A percentile compares a stretch with the other conserved stretches of the same genome.
These are phyloP conservation scores for Lasioglossum baleicum DNA, from an alignment of 1,140 invertebrate genomes.

Conservation along the genomic window DNA sequence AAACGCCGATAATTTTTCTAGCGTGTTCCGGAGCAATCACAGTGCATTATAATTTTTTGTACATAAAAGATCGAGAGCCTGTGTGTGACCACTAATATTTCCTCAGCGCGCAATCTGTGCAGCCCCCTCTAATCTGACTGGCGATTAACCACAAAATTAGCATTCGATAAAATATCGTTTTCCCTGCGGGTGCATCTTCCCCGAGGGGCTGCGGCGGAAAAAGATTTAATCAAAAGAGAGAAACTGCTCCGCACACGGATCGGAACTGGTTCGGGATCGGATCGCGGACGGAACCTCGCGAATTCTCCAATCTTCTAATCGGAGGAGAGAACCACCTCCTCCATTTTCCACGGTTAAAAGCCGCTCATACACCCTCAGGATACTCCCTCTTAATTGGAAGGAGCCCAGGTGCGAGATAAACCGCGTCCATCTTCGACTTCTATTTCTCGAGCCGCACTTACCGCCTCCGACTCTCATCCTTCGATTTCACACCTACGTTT, in stretches of 20 bases:
- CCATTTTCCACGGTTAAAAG: conserved; percentile 16
- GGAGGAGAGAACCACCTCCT: conserved; percentile 7
- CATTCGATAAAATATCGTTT: conserved; percentile 11
- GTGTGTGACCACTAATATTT: not conserved
- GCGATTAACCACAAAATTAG: conserved; percentile 15
- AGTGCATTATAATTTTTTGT: conserved; percentile 30
- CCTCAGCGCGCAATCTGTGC: not conserved
- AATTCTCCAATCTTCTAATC: conserved; percentile 24
- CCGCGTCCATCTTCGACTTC: conserved; percentile 44
- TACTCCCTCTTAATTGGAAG: conserved; percentile 52
- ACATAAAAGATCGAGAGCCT: conserved; percentile 18
- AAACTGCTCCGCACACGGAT: not conserved
- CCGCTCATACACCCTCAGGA: conserved; percentile 3
- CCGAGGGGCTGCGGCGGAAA: not conserved
- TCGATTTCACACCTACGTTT: conserved; percentile 54
- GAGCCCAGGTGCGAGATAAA: conserved; percentile 56
- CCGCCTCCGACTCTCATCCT: conserved; percentile 37
- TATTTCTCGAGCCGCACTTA: conserved; percentile 22
- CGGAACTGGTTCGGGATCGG: too few species aligned
- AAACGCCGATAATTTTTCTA: conserved; percentile 14
- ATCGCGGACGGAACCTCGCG: not conserved
- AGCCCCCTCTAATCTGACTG: conserved; percentile 13
- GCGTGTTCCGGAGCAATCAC: conserved; percentile 17
- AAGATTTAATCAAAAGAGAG: not conserved
- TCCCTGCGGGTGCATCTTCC: not conserved